Evolutionary conservation across 2,888 invertebrate genomes (phyloP).

Genomic region (Mimachlamys varia): DNA sequence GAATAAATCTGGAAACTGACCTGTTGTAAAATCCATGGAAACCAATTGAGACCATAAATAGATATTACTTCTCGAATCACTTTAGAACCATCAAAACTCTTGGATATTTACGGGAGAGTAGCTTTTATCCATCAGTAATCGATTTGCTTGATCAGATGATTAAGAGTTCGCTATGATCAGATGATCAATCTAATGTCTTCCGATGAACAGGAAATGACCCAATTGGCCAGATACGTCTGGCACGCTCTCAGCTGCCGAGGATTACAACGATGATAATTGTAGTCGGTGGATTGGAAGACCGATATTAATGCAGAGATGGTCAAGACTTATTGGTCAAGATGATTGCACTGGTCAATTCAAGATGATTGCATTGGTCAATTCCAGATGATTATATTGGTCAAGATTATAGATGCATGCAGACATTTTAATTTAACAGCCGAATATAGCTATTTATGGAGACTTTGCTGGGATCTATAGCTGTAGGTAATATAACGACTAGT

Average conservation of each 20-base stretch:
- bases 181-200: slow-evolving; percentile 28
- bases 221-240: slow-evolving; percentile 4
- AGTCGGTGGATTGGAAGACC: not conserved
- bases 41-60: not conserved
- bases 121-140: not conserved
- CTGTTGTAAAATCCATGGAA: not conserved
- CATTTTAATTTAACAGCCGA: not conserved
- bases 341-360: not conserved
- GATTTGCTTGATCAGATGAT: slow-evolving; percentile 15
- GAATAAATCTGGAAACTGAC: slow-evolving; percentile 1
- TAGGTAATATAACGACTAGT: too few species aligned
- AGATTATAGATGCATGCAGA: slow-evolving; percentile 24
- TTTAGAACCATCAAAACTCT: not conserved
- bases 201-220: slow-evolving; percentile 34
- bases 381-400: not conserved
- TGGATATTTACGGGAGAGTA: not conserved
- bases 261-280: not conserved
- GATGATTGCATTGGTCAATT: not conserved
- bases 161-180: slow-evolving; percentile 1
- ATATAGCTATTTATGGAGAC: not conserved
- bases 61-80: not conserved
- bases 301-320: not conserved
- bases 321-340: slow-evolving; percentile 26
- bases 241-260: not conserved
- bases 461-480: not conserved